These are phyloP conservation scores for Orthonyx spaldingii DNA, from an alignment of 2,113 vertebrate species.

Conservation along the genomic window DNA sequence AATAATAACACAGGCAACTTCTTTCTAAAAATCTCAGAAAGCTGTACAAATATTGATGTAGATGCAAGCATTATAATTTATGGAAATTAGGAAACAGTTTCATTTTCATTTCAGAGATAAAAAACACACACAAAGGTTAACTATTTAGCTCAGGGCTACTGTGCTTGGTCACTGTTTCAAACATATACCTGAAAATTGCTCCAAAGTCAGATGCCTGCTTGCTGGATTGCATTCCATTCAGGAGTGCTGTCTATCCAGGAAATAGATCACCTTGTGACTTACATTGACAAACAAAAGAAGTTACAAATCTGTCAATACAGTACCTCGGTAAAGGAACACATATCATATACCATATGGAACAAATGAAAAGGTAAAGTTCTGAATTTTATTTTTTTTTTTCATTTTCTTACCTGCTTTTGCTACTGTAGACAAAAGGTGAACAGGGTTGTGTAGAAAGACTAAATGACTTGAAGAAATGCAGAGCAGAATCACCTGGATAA, in stretches of 20 bases:
- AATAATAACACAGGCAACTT: neutral
- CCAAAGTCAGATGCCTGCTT: neutral
- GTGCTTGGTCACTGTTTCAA: neutral
- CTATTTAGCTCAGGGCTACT: neutral
- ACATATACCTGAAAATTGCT: neutral
- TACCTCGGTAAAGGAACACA: neutral
- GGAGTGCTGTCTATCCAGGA: neutral
- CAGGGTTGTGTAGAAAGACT: neutral
- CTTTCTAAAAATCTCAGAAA: neutral
- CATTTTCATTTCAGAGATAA: neutral
- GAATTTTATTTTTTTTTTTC: neutral
- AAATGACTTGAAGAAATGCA: neutral
- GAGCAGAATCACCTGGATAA: neutral
- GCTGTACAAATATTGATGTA: neutral
- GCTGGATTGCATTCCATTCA: neutral
- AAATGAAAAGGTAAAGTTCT: neutral
- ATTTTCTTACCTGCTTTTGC: neutral
- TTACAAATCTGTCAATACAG: neutral
- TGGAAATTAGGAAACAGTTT: neutral
- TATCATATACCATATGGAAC: neutral
- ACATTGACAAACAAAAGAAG: neutral
- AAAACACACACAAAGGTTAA: neutral
- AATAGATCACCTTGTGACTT: neutral
- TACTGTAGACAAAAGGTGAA: neutral
- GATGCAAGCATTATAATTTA: neutral